Percentiles rank a stretch among this genome's conserved stretches.
Conservation (phyloP, 2,113 vertebrate genomes). For the Trinectes maculatus region DNA sequence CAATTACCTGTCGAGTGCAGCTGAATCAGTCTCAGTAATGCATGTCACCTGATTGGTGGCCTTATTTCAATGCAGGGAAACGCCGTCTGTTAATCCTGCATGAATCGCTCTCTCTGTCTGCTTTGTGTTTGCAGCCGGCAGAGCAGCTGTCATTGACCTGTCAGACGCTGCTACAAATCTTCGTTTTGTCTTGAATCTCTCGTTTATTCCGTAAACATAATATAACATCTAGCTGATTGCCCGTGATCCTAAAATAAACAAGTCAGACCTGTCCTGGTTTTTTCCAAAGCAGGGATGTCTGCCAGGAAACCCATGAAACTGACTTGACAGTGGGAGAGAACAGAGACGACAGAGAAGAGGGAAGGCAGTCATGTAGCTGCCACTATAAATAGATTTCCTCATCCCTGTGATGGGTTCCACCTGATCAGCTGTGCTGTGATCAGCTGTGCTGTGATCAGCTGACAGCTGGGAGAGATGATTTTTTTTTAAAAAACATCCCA, state of each 20-base stretch:
- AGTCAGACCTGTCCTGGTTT: too few relatives aligned
- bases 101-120: neutral
- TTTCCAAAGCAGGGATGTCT: too few relatives aligned
- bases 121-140: neutral
- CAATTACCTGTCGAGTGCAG: too few relatives aligned
- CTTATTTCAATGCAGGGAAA: neutral
- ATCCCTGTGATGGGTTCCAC: conserved; percentile 1
- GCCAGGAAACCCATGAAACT: neutral
- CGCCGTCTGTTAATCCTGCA: neutral
- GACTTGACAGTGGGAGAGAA: conserved; percentile 3
- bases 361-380: conserved; percentile 27
- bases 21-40: neutral
- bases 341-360: neutral
- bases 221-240: too few relatives aligned
- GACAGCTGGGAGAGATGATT: neutral
- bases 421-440: neutral
- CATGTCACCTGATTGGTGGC: neutral
- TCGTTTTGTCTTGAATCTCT: too few relatives aligned
- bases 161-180: too few relatives aligned
- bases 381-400: conserved; percentile 7
- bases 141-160: neutral
- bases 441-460: neutral
- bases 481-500: too few relatives aligned
- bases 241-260: too few relatives aligned
- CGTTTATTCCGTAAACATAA: too few relatives aligned